These are phyloP conservation scores for Thyatira batis DNA, from an alignment of 2,888 invertebrate genomes.

Conservation along the genomic window DNA sequence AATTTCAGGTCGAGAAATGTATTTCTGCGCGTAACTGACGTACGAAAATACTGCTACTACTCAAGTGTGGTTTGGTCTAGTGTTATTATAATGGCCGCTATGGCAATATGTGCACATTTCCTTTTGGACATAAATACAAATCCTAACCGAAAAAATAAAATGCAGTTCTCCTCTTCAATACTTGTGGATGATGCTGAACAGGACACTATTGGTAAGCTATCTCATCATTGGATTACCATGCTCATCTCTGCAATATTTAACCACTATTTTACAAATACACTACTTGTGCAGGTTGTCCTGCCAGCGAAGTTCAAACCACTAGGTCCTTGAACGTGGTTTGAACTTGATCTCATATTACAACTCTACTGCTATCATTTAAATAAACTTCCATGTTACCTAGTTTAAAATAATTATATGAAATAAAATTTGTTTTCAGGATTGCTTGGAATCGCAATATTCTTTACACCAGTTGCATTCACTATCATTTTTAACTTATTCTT, in stretches of 20 bases:
- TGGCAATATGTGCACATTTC: slow-evolving; percentile 92
- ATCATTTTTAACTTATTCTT: slow-evolving; percentile 90
- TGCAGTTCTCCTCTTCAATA: slow-evolving; percentile 68
- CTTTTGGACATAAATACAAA: slow-evolving; percentile 86
- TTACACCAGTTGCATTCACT: slow-evolving; percentile 91
- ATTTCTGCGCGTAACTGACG: slow-evolving; percentile 91
- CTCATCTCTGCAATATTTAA: too few relatives aligned
- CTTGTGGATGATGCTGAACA: slow-evolving; percentile 83
- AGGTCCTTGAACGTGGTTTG: too few relatives aligned
- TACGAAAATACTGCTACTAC: slow-evolving; percentile 93
- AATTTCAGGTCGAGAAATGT: slow-evolving; percentile 89
- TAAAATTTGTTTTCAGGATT: slow-evolving; percentile 83
- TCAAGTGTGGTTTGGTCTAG: slow-evolving; percentile 91
- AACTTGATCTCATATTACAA: too few relatives aligned
- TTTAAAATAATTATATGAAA: too few relatives aligned
- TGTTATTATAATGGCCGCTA: slow-evolving; percentile 86
- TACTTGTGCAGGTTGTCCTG: too few relatives aligned
- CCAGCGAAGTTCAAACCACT: too few relatives aligned
- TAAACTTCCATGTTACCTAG: too few relatives aligned
- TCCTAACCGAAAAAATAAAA: slow-evolving; percentile 72
- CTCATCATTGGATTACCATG: background rate
- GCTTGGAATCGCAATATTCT: slow-evolving; percentile 91
- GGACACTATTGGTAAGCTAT: slow-evolving; percentile 85
- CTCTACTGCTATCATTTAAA: too few relatives aligned
- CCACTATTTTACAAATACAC: too few relatives aligned